phyloP scores from a whole-genome alignment of 2,113 vertebrate species.

The Notothenia coriiceps region DNA sequence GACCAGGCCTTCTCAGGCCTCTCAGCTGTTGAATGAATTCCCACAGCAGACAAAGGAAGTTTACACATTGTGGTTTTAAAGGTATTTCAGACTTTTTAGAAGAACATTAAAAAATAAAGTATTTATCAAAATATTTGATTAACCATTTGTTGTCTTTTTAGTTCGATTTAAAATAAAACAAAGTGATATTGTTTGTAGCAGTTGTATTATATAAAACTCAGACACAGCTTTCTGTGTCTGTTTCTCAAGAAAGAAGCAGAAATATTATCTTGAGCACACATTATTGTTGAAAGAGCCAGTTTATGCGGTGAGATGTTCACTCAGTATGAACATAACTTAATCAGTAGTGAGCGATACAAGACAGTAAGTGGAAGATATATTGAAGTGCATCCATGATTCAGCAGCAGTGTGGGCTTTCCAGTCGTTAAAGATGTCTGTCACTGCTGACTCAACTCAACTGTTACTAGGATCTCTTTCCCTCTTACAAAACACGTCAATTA shows the following conservation, averaged over 20 bases:
- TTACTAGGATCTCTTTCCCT: background rate
- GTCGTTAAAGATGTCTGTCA: background rate
- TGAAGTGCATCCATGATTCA: constrained; percentile 12
- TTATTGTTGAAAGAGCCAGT: background rate
- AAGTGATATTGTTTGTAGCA: too few relatives aligned
- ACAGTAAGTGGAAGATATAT: background rate
- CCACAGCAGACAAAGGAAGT: too few relatives aligned
- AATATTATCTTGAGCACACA: background rate
- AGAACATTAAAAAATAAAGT: too few relatives aligned
- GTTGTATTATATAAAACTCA: too few relatives aligned
- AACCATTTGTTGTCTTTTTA: too few relatives aligned
- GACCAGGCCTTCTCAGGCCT: too few relatives aligned
- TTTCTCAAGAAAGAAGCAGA: background rate
- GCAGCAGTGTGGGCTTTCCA: background rate
- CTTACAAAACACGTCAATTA: constrained; percentile 17
- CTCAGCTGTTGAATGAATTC: too few relatives aligned
- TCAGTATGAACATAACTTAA: background rate
- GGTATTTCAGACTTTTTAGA: too few relatives aligned
- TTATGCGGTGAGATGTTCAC: background rate
- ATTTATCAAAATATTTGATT: too few relatives aligned
- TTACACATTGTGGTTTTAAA: too few relatives aligned
- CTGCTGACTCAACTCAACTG: background rate
- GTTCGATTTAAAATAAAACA: too few relatives aligned
- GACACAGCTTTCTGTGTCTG: background rate
- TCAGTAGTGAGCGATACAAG: background rate